These are phyloP conservation scores for Hofmannophila pseudospretella DNA, from an alignment of 2,888 invertebrate species.

Conservation along the genomic window DNA sequence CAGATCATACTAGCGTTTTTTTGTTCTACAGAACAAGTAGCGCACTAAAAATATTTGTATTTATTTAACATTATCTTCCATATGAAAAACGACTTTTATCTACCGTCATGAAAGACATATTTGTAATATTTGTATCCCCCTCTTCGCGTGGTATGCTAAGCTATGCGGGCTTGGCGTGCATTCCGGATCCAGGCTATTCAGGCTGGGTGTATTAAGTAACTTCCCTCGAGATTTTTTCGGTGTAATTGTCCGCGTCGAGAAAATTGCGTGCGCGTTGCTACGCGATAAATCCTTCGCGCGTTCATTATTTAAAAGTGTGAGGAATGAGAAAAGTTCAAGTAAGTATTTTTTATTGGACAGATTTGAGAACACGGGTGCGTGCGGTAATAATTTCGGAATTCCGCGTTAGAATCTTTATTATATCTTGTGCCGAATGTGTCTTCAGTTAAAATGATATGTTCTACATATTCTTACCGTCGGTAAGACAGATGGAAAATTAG, in stretches of 20 bases:
- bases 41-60: too few species aligned
- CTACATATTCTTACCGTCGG: too few species aligned
- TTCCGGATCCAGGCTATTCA: conserved; percentile 21
- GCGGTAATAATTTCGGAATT: conserved; percentile 7
- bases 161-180: conserved; percentile 2
- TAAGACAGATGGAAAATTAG: too few species aligned
- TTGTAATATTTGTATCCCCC: not conserved
- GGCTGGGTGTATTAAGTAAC: conserved; percentile 22
- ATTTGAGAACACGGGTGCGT: conserved; percentile 18
- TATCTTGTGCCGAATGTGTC: too few species aligned
- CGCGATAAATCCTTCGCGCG: conserved; percentile 1
- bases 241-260: conserved; percentile 14
- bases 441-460: too few species aligned
- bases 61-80: too few species aligned
- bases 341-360: conserved; percentile 28
- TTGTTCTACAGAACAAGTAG: too few species aligned
- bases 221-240: conserved; percentile 18
- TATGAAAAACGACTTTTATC: too few species aligned
- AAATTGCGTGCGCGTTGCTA: conserved; percentile 8
- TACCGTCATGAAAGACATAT: too few species aligned
- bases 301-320: not conserved
- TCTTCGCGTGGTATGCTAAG: not conserved
- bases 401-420: too few species aligned
- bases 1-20: too few species aligned
- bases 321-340: conserved; percentile 18